Evolutionary conservation across 2,797 vertebrate genomes (phyloP).

Genomic region (Enteromius treurensis): DNA sequence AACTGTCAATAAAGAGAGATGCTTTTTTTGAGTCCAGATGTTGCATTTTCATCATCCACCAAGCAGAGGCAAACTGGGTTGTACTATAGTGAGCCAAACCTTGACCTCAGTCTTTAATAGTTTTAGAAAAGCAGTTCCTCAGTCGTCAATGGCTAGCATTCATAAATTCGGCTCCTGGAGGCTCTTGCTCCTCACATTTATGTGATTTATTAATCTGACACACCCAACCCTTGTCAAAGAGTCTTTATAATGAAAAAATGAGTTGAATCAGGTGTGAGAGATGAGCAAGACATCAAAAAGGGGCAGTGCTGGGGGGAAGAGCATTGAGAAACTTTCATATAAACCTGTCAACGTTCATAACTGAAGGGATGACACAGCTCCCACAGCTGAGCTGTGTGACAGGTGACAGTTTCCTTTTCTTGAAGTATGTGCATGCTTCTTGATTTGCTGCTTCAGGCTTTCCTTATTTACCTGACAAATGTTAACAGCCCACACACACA

Average conservation of each 20-base stretch:
- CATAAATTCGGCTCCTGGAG: neutral
- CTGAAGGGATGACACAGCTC: neutral
- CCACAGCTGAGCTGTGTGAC: neutral
- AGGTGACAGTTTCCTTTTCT: conserved; percentile 20
- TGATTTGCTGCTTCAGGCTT: conserved; percentile 24
- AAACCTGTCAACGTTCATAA: neutral
- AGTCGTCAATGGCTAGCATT: neutral
- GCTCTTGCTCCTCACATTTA: neutral
- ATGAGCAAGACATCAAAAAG: neutral
- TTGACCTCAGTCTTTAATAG: neutral
- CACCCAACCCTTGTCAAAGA: neutral
- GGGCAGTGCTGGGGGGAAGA: neutral
- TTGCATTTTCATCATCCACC: neutral
- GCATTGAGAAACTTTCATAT: neutral
- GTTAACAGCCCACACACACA: conserved; percentile 11
- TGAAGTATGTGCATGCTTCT: neutral
- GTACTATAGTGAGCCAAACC: neutral
- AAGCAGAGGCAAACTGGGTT: neutral
- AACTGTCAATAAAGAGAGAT: too few species aligned
- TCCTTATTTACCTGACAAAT: neutral
- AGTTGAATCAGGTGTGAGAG: neutral
- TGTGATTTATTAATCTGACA: neutral
- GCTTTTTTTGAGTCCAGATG: too few species aligned
- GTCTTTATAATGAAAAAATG: neutral
- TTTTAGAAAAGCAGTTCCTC: neutral